Base-by-base conservation (phyloP, 2,888 invertebrate genomes). In the Mesodorylaimus sp. region DNA sequence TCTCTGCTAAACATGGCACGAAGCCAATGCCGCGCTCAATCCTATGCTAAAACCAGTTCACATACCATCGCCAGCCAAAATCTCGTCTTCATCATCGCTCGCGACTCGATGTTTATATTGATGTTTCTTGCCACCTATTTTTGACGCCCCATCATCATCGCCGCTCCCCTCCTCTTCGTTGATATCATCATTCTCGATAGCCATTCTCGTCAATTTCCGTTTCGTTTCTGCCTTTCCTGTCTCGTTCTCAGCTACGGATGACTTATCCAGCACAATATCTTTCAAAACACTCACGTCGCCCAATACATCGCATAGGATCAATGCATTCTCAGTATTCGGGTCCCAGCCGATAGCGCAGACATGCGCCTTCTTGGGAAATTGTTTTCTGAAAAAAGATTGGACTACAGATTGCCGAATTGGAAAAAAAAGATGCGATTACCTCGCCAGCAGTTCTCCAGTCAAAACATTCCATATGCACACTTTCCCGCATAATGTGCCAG, bases 281-380 rank as follows among this genome's bases (percentile, higher is more conserved):
- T 10, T 26, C 43, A 49, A 42, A 41, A 25, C 49, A 42, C 47
- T 43, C 24, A 46, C 38, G 37, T 28, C 25, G 46, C 38, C 25
- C 23, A 26, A 21, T 46, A 26, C n/a, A 48, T 51, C 36, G n/a
- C 44, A 7, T 10, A 16, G 27, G 19, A 43, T 43, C 27, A 43
- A 43, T 16, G 26, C 5, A 26, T 43, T 19, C 10, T 24, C 27
- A 26, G 24, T 3, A 5, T 13, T 21, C 10, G 44, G 44, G 19
- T 43, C 26, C 44, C 44, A 43, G 5, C 24, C 3, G 7, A 43
- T 10, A 10, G 24, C 44, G 44, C 44, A 43, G 10, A 43, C 27
- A 27, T 5, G 7, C 13, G 26, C 26, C 3, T 43, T 43, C 27
- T 43, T 24, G 3, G 44, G 44, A 26, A n/a, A 27, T 5, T 16